phyloP scores from a whole-genome alignment of 2,888 invertebrate genomes.

The Automeris io region DNA sequence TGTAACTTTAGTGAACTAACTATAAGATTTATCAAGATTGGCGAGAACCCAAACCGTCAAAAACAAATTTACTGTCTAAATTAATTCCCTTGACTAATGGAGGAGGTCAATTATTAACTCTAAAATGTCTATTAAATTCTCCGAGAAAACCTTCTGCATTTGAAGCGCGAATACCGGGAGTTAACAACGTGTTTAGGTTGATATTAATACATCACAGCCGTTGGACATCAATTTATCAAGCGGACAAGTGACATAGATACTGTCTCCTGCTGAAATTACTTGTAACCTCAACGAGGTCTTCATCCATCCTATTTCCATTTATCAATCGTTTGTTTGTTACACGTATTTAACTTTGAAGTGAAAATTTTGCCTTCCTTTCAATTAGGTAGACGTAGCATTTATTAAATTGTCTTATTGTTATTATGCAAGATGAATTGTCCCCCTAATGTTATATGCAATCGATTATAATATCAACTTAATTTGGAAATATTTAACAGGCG shows the following conservation, averaged over 20 bases:
- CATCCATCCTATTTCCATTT: constrained; percentile 36
- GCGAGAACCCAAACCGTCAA: too few species aligned
- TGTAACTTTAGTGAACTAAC: too few species aligned
- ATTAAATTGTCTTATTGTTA: too few species aligned
- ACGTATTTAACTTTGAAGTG: background rate
- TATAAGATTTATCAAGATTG: too few species aligned
- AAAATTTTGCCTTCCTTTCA: background rate
- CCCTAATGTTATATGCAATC: too few species aligned
- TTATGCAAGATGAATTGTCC: too few species aligned
- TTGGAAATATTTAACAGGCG: too few species aligned
- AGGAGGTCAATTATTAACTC: too few species aligned
- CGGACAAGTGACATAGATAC: constrained; percentile 38
- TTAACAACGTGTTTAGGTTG: constrained; percentile 39
- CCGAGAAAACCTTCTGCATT: constrained; percentile 20
- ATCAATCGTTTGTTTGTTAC: constrained; percentile 36
- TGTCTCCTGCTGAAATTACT: constrained; percentile 33
- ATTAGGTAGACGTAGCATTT: too few species aligned
- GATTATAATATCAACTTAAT: too few species aligned
- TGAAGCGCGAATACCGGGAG: constrained; percentile 30
- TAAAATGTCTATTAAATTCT: constrained; percentile 13
- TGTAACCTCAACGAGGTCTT: constrained; percentile 35
- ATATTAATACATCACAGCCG: constrained; percentile 44
- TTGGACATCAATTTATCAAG: constrained; percentile 50
- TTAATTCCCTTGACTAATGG: too few species aligned
- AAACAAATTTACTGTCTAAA: too few species aligned